These are phyloP conservation scores for Trachelipus rathkii DNA, from an alignment of 1,140 invertebrate species.

Conservation along the genomic window DNA sequence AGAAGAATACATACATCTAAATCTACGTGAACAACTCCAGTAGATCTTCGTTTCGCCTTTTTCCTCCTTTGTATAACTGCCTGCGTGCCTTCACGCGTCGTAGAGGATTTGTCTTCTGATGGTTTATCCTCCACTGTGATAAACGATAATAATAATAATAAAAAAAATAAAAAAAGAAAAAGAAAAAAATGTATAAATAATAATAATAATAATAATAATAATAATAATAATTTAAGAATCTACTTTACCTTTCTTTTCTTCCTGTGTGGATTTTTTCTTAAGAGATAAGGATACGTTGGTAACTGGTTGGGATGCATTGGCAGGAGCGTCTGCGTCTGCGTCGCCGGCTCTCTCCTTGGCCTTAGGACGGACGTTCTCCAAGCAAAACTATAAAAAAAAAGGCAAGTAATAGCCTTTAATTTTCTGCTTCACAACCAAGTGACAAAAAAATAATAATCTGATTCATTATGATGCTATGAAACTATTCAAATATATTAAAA, in stretches of 20 bases:
- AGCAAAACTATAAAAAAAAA: conserved; percentile 41
- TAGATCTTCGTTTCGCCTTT: conserved; percentile 52
- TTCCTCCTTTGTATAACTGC: conserved; percentile 48
- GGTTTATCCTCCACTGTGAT: not conserved
- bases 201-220: not conserved
- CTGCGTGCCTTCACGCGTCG: conserved; percentile 50
- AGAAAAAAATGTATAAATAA: too few relatives aligned
- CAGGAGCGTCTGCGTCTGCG: not conserved
- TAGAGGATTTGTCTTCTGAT: not conserved
- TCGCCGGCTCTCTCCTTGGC: conserved; percentile 28
- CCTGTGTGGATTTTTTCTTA: conserved; percentile 14
- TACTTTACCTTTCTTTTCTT: conserved; percentile 16
- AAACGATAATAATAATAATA: not conserved
- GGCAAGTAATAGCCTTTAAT: conserved; percentile 10
- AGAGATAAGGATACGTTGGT: not conserved
- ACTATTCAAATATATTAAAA: too few relatives aligned
- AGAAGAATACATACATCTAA: conserved; percentile 57
- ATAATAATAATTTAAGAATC: not conserved
- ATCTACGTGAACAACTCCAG: conserved; percentile 43
- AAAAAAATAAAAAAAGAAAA: not conserved
- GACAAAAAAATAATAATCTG: not conserved
- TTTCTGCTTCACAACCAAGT: not conserved
- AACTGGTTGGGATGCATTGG: not conserved
- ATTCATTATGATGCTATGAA: too few relatives aligned
- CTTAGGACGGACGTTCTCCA: conserved; percentile 45